Percentiles rank a stretch among this genome's conserved stretches.
Evolutionary conservation across 1,140 invertebrate species (phyloP).

Genomic region (Apis dorsata): DNA sequence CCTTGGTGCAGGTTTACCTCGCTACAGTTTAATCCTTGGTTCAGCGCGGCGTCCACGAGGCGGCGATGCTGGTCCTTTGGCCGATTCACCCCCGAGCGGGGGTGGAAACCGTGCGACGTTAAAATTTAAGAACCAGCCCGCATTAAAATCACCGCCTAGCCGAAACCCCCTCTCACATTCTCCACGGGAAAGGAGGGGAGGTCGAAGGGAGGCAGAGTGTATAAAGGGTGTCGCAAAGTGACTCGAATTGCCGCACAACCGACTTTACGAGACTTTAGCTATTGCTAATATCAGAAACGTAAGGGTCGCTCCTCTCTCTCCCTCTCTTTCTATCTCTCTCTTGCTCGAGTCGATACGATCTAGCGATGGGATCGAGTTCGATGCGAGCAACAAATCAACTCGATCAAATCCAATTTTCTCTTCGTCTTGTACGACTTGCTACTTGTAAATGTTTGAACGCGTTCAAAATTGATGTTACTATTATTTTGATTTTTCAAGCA

Average conservation of each 20-base stretch:
- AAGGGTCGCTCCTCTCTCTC: conserved; percentile 41
- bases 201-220: conserved; percentile 65
- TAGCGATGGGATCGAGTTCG: too few species aligned
- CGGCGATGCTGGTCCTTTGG: conserved; percentile 16
- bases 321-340: conserved; percentile 31
- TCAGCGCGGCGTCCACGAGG: conserved; percentile 44
- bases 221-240: conserved; percentile 79
- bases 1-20: conserved; percentile 55
- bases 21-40: conserved; percentile 59
- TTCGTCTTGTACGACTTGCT: too few species aligned
- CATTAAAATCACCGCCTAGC: conserved; percentile 73
- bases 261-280: conserved; percentile 77
- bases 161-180: conserved; percentile 42
- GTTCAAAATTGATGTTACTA: too few species aligned
- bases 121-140: conserved; percentile 70
- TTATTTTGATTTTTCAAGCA: too few species aligned
- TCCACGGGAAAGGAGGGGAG: conserved; percentile 47
- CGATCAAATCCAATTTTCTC: too few species aligned
- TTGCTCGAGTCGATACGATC: neutral
- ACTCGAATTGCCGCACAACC: conserved; percentile 77
- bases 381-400: too few species aligned
- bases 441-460: too few species aligned
- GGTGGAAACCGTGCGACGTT: conserved; percentile 30
- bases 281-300: conserved; percentile 78
- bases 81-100: too few species aligned